Base-by-base conservation (phyloP, 2,113 vertebrate genomes). In the Bostrychus sinensis region DNA sequence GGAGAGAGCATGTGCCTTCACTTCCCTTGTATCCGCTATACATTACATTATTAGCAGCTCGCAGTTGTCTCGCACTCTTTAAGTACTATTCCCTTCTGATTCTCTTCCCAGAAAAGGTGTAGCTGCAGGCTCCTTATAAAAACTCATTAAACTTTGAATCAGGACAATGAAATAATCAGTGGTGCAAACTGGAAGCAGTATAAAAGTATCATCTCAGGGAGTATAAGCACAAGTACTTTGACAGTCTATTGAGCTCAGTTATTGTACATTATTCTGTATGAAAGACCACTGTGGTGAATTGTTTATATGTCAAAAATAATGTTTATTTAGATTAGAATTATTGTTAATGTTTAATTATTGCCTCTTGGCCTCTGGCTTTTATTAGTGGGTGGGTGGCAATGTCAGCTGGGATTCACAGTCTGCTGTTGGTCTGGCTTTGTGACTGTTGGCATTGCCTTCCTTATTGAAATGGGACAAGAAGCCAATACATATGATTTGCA, bases 91-190 rank as follows among this genome's bases (percentile, higher is more conserved):
- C 22, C 37, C 9, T 45, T 62, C 38, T 48, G 60, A 10, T 26
- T 10, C 28, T 42, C 13, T 48, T 56, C 8, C 11, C 23, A 39
- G 53, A 55, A 55, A 42, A 50, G 51, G 66, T 69, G 12, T 69
- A 56, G 75, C 75, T 65, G 13, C 14, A 67, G 78, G 78, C 70
- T 1, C 25, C 5, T 3, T 58, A 56, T 65, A 50, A 62, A 64
- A 78, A 68, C 59, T 75, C 71, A 82, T 78, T 75, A 72, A 69
- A 72, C 56, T 66, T 75, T 71, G 42, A 70, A 77, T 78, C 66
- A 62, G 75, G 70, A 65, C 70, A 68, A 55, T 75, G 56, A 78
- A 66, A 25, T 75, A 54, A 65, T 82, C 67, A 58, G 53, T 51
- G 62, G 63, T 50, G 59, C 58, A 70, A 63, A 67, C 38, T 70